Conservation (phyloP, 2,113 vertebrate genomes). For the Rhadina sibilatrix region DNA sequence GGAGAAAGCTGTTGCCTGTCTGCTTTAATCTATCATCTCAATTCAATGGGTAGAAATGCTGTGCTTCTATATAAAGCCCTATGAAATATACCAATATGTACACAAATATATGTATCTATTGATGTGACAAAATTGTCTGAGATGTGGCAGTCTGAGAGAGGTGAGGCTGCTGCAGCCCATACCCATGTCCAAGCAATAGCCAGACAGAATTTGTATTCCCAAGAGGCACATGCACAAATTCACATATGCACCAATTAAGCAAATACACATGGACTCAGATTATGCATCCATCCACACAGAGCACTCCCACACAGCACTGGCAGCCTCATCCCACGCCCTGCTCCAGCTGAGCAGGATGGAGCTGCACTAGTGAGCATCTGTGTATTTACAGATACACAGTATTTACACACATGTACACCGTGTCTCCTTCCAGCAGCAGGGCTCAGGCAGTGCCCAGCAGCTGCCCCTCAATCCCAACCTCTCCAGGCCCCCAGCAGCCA, state of each 20-base stretch:
- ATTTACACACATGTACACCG: rapidly evolving
- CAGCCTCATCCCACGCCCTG: neutral
- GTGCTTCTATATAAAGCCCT: neutral
- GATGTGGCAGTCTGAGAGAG: neutral
- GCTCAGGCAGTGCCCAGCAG: neutral
- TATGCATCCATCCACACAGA: neutral
- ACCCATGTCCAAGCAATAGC: neutral
- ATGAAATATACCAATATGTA: neutral
- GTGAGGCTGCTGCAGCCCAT: neutral
- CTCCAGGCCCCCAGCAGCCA: neutral
- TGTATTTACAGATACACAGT: neutral
- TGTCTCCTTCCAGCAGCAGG: neutral
- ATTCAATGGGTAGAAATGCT: neutral
- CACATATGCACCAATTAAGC: neutral
- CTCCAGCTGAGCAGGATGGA: neutral
- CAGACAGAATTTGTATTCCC: neutral
- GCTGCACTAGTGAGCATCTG: neutral
- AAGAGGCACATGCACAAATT: neutral
- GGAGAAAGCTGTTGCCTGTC: neutral
- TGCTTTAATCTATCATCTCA: neutral
- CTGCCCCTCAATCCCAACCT: neutral
- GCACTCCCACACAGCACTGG: neutral
- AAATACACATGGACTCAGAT: rapidly evolving
- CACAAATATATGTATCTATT: neutral
- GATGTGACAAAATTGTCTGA: neutral